Conservation (phyloP, 2,888 invertebrate genomes). For the Microctonus hyperodae region DNA sequence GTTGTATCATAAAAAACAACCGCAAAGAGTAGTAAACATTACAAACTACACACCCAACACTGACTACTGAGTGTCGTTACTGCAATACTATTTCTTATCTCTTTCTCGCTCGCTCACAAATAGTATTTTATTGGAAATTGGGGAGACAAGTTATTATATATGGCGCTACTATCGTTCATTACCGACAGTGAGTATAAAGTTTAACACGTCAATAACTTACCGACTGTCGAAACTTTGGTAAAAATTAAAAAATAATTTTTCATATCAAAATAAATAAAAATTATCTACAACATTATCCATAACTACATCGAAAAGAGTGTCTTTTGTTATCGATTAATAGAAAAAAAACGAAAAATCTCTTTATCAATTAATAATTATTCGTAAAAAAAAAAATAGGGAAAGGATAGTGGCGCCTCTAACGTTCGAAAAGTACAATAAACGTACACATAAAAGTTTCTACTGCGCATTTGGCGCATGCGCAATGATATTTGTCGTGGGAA, state of each 20-base stretch:
- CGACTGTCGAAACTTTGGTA: background rate
- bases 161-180: background rate
- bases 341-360: no score
- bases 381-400: background rate
- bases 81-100: background rate
- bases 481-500: conserved; percentile 11
- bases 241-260: no score
- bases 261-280: no score
- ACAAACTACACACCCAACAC: background rate
- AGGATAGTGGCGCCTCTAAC: background rate
- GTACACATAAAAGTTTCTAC: background rate
- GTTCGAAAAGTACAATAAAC: background rate
- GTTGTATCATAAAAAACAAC: background rate
- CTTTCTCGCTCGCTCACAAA: background rate
- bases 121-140: no score
- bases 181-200: background rate
- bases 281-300: no score
- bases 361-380: no score
- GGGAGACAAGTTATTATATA: no score
- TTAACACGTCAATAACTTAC: background rate
- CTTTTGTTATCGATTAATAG: no score
- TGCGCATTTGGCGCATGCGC: conserved; percentile 13
- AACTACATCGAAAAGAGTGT: no score
- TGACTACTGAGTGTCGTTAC: background rate
- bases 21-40: background rate